A percentile compares a stretch with the other conserved stretches of the same genome.
phyloP scores from a whole-genome alignment of 2,113 vertebrate species.

The Mustelus asterias region DNA sequence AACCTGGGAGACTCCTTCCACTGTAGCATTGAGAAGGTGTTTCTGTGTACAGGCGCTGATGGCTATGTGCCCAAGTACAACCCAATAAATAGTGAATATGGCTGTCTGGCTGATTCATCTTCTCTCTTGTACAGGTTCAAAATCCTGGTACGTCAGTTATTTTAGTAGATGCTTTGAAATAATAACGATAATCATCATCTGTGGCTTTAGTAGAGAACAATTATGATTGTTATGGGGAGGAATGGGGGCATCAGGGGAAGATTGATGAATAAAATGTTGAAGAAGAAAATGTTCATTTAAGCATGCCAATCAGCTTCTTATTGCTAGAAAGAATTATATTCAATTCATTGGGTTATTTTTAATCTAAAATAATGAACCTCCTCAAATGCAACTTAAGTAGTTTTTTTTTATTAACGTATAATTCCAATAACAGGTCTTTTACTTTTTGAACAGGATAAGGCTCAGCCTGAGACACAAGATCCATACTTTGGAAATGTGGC shows the following conservation, averaged over 20 bases:
- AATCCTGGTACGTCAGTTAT: constrained; percentile 71
- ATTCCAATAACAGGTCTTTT: constrained; percentile 24
- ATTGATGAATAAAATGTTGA: background rate
- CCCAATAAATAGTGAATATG: constrained; percentile 76
- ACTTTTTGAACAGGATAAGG: constrained; percentile 68
- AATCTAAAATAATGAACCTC: background rate
- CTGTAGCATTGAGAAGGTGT: constrained; percentile 93
- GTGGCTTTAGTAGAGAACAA: background rate
- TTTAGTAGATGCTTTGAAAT: too few relatives aligned
- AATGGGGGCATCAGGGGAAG: background rate
- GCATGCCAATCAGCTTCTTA: background rate
- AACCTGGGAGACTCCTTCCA: constrained; percentile 88
- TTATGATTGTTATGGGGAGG: background rate
- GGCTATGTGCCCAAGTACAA: constrained; percentile 93
- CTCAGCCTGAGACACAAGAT: constrained; percentile 83
- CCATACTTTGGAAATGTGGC: constrained; percentile 68
- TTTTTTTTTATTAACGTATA: background rate
- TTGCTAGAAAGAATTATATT: background rate
- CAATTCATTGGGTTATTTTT: background rate
- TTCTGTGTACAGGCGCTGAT: constrained; percentile 84
- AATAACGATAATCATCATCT: background rate
- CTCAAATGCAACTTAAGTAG: background rate
- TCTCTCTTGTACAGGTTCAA: constrained; percentile 85
- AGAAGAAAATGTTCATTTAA: background rate
- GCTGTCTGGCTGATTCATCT: constrained; percentile 84